These are phyloP conservation scores for Chamaetylas fuelleborni DNA, from an alignment of 2,113 vertebrate species.

Conservation along the genomic window DNA sequence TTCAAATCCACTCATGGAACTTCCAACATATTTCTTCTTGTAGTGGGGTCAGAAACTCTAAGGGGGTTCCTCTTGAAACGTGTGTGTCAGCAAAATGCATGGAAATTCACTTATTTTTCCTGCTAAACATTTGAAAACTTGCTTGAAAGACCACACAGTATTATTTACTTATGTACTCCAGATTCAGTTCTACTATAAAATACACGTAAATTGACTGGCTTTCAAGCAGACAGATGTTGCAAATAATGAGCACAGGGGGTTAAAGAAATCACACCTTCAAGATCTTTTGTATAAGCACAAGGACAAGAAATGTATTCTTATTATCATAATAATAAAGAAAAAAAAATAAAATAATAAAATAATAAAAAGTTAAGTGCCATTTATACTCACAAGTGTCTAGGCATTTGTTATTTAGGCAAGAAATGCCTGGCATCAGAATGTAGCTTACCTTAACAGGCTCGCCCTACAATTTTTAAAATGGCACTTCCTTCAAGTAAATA, in stretches of 20 bases:
- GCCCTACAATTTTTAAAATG: background rate
- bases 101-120: background rate
- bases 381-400: background rate
- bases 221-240: background rate
- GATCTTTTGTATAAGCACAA: background rate
- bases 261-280: background rate
- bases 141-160: background rate
- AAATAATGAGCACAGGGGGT: background rate
- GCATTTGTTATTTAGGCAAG: background rate
- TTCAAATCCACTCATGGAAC: background rate
- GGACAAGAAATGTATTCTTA: background rate
- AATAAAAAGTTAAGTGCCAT: background rate
- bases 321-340: background rate
- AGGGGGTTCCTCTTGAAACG: background rate
- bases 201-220: background rate
- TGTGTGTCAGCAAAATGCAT: background rate
- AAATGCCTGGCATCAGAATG: background rate
- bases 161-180: background rate
- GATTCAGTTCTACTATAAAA: background rate
- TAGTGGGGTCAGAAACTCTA: background rate
- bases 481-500: background rate
- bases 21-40: background rate
- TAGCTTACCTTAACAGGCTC: background rate
- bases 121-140: background rate
- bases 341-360: too few relatives aligned